Evolutionary conservation across 64 coral and sea anemone species (phyloP), one percentile per base, ranked within the genome.

Genomic region (Anthopleura sola): DNA sequence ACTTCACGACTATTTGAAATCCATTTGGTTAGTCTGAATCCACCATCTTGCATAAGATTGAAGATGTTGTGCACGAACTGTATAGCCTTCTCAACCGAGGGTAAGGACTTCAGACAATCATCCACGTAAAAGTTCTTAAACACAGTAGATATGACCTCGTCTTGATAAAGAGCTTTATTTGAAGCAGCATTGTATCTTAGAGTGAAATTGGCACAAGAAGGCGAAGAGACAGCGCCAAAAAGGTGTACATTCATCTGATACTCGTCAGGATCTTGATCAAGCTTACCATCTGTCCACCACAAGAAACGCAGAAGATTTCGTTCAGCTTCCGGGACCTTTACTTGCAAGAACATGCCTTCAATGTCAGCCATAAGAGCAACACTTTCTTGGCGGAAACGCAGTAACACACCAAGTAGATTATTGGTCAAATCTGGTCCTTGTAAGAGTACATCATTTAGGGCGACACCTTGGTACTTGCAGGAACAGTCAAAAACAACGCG

Each of bases 121-220:
- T 92, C 90, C 14, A 92, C 90, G 24, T 91, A 91, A 23, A 86
- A 87, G 32, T 87, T 92, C 46, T 44, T 74, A 29, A 68, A 20
- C 19, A 87, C 36, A 23, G 78, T 86, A 58, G 75, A 12, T 19
- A 69, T 51, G 8, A 50, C 74, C n/a, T 86, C 83, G 12, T 64
- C 47, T 23, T 19, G 39, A 68, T 49, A 55, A 76, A 49, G 75
- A 32, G 2, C 37, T 78, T 86, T 71, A 17, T 78, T 32, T 58
- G 50, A 50, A 53, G 49, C 39, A 20, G 84, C 90, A 10, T 34
- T 68, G 75, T 55, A 37, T 14, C 55, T n/a, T 20, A 91, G 54
- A 18, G 71, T 69, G 44, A 91, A 91, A 49, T 86, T 91, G 16
- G 90, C 53, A 49, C 90, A 91, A 12, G n/a, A 55, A 24, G 90